Conservation (phyloP, 2,888 invertebrate genomes). For the Rhodophaea formosa region DNA sequence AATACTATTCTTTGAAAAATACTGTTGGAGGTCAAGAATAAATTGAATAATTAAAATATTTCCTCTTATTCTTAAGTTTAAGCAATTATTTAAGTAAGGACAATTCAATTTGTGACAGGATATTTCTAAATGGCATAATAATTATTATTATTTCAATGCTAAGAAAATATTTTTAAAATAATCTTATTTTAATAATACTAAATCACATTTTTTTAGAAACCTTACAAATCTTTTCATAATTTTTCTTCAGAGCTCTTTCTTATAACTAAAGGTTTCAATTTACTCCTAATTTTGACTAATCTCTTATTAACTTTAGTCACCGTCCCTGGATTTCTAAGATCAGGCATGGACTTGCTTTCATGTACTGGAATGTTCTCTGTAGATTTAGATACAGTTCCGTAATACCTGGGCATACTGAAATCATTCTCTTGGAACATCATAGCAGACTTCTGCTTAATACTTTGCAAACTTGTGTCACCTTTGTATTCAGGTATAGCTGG, state of each 20-base stretch:
- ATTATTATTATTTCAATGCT: too few relatives aligned
- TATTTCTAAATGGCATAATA: too few relatives aligned
- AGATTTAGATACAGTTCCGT: conserved; percentile 65
- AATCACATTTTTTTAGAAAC: conserved; percentile 17
- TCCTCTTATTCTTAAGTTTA: too few relatives aligned
- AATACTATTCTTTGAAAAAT: too few relatives aligned
- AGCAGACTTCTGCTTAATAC: conserved; percentile 78
- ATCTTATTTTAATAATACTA: conserved; percentile 11
- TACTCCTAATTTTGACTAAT: conserved; percentile 67
- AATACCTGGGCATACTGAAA: conserved; percentile 84
- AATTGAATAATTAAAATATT: too few relatives aligned
- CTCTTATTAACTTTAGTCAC: conserved; percentile 67
- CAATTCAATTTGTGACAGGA: too few relatives aligned
- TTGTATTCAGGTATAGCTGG: conserved; percentile 66
- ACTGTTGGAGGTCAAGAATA: too few relatives aligned
- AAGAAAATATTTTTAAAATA: too few relatives aligned
- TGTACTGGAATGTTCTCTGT: conserved; percentile 54
- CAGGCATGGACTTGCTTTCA: conserved; percentile 77
- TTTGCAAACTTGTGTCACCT: conserved; percentile 67
- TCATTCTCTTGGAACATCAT: conserved; percentile 74
- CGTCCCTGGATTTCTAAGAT: conserved; percentile 57
- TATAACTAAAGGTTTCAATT: conserved; percentile 71
- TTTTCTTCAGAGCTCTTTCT: conserved; percentile 71
- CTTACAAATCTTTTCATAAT: conserved; percentile 35
- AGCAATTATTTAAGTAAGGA: too few relatives aligned